Conservation (phyloP, 2,113 vertebrate species). For the Syrrhaptes paradoxus region DNA sequence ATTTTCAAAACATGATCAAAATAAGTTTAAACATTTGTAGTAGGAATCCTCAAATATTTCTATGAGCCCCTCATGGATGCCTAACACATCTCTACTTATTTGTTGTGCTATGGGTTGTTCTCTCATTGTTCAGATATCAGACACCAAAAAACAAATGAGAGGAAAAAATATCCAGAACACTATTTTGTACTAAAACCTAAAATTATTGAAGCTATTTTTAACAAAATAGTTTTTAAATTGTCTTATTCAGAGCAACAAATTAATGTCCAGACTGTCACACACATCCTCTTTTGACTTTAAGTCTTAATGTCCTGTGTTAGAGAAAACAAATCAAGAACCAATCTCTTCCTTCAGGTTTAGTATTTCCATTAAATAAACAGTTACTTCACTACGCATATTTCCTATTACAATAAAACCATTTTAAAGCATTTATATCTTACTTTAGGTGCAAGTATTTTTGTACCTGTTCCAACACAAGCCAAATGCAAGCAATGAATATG, state of each 20-base stretch:
- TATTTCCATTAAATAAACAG: neutral
- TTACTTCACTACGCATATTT: neutral
- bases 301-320: neutral
- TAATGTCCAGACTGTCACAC: neutral
- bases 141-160: neutral
- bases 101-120: neutral
- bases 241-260: neutral
- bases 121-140: neutral
- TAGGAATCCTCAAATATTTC: neutral
- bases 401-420: neutral
- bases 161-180: neutral
- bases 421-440: neutral
- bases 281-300: neutral
- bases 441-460: neutral
- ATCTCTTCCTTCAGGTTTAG: neutral
- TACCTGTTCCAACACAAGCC: neutral
- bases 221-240: neutral
- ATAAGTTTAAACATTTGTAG: neutral
- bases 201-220: neutral
- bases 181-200: neutral
- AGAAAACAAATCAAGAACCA: neutral
- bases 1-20: neutral
- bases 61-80: neutral
- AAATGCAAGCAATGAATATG: conserved; percentile 18
- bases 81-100: neutral